Evolutionary conservation across 2,888 invertebrate genomes (phyloP), one percentile per base, ranked within the genome.

Genomic region (Minunthozetes semirufus): DNA sequence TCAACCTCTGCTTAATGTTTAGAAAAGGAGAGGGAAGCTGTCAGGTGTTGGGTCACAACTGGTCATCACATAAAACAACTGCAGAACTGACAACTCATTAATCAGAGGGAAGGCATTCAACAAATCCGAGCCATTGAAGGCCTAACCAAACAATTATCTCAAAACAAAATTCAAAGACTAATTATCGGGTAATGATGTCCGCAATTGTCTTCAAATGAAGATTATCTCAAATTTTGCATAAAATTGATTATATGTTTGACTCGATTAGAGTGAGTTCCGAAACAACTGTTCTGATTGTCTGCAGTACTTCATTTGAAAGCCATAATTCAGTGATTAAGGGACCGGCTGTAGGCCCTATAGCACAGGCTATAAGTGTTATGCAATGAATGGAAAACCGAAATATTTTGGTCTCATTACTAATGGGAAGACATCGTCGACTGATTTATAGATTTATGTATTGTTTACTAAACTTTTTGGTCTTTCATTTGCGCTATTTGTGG

Each of bases 391-490:
- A 61, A 27, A 27, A 33, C 61, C 25, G 17, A 61, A 61, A 61
- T 61, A 61, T 29, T 61, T 61, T 59, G 13, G 6, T 33, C 17
- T 61, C 1, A 61, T 33, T 27, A 61, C 8, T 61, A 15, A 13
- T 19, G 15, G 8, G 15, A 59, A 59, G n/a, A 22, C 9, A 59
- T 6, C 27, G 61, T 29, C 61, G 33, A 61, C 17, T 61, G 61
- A 61, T 61, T 61, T 61, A 61, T 33, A n/a, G 15, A 61, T 61
- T 27, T 9, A 61, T 27, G 61, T 33, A 33, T 33, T 61, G 61
- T 61, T 61, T 61, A 61, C 17, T 6, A 61, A 61, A 59, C 3
- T 5, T 17, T 29, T 61, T 29, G n/a, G 33, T 17, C 61, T 33
- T 53, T 53, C 22, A 22, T 19, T 19, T 8, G 59, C 3, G 19